phyloP scores from a whole-genome alignment of 2,113 vertebrate species.

The Platysteira castanea region DNA sequence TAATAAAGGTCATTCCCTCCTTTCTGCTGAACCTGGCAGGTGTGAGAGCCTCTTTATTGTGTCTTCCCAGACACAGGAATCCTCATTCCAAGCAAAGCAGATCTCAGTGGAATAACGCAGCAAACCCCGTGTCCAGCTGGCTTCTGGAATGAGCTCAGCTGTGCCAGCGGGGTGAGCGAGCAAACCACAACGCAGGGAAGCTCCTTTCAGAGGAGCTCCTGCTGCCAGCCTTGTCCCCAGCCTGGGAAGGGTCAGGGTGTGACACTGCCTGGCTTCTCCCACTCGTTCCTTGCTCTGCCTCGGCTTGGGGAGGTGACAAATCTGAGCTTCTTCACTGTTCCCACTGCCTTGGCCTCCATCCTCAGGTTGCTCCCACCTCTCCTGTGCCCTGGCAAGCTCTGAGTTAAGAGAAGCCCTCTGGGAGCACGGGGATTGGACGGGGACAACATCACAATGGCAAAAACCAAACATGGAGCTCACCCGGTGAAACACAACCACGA shows the following conservation, averaged over 20 bases:
- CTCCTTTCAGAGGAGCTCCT: background rate
- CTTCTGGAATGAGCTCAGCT: background rate
- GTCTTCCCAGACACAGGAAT: too few species aligned
- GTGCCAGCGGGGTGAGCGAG: background rate
- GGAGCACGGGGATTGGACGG: background rate
- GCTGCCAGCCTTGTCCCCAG: background rate
- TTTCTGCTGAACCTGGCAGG: too few species aligned
- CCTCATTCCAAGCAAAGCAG: background rate
- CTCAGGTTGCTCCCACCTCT: background rate
- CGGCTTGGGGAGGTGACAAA: background rate
- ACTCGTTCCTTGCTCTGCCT: background rate
- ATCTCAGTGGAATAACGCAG: fast-evolving
- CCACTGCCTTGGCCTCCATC: background rate
- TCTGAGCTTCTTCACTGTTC: background rate
- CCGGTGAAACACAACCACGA: too few species aligned
- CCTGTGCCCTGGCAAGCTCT: background rate
- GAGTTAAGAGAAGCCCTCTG: background rate
- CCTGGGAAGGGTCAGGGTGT: background rate
- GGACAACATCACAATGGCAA: too few species aligned
- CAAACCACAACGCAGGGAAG: background rate
- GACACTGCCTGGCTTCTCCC: background rate
- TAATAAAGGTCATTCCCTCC: too few species aligned
- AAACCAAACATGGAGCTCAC: too few species aligned
- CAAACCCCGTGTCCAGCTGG: fast-evolving
- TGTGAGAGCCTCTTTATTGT: too few species aligned